These are phyloP conservation scores for Coleophora deauratella DNA, from an alignment of 2,888 invertebrate genomes.

Conservation along the genomic window DNA sequence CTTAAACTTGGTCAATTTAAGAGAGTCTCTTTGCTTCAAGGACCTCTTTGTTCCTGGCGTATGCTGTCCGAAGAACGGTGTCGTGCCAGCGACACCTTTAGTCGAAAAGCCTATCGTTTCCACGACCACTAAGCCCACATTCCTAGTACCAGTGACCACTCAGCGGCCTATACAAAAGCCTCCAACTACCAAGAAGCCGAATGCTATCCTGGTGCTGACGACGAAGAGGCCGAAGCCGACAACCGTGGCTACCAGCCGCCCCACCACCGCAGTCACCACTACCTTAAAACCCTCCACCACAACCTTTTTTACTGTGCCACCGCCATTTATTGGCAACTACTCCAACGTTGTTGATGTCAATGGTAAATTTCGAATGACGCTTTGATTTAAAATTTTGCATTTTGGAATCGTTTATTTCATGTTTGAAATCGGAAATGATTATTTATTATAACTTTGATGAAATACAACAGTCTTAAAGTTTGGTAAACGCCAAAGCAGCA, in stretches of 20 bases:
- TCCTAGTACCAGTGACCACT: conserved; percentile 55
- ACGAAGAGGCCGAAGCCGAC: conserved; percentile 23
- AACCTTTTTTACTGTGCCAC: conserved; percentile 59
- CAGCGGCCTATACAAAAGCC: conserved; percentile 47
- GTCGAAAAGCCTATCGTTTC: conserved; percentile 45
- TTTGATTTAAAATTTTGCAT: too few species aligned
- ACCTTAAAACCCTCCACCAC: conserved; percentile 45
- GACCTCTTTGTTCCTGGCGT: conserved; percentile 93
- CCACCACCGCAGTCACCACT: conserved; percentile 40
- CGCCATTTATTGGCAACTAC: conserved; percentile 51
- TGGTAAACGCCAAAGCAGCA: too few species aligned
- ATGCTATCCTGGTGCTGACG: conserved; percentile 23
- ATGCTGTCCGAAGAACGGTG: conserved; percentile 82
- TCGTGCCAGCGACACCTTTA: conserved; percentile 37
- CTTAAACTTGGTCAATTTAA: conserved; percentile 84
- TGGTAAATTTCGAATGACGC: conserved; percentile 53
- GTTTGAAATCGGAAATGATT: too few species aligned
- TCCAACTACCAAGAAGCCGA: conserved; percentile 32
- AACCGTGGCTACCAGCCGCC: conserved; percentile 31
- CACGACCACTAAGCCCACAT: conserved; percentile 57
- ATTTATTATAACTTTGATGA: too few species aligned
- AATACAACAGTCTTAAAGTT: too few species aligned
- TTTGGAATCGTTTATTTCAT: too few species aligned
- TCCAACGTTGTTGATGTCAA: conserved; percentile 70
- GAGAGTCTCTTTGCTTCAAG: conserved; percentile 93